These are phyloP conservation scores for Hymenopus coronatus DNA, from an alignment of 2,888 invertebrate species.

Conservation along the genomic window DNA sequence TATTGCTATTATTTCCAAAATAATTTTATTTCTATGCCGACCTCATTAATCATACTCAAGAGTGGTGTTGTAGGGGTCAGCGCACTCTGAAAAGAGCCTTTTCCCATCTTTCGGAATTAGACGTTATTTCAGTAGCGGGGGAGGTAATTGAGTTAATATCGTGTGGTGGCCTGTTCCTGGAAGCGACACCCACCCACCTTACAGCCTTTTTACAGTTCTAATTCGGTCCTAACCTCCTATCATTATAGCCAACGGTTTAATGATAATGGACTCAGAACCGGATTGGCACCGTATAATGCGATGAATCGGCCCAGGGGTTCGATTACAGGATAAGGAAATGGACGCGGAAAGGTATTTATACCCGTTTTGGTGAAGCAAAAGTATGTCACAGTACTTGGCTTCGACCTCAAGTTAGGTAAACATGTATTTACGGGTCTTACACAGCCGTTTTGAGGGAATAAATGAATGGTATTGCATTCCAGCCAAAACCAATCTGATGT, in stretches of 20 bases:
- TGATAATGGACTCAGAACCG: background rate
- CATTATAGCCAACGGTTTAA: background rate
- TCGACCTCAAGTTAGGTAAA: too few relatives aligned
- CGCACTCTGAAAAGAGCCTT: background rate
- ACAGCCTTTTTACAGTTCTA: background rate
- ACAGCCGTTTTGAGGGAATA: too few relatives aligned
- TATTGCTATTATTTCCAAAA: background rate
- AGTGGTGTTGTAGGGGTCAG: background rate
- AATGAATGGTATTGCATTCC: too few relatives aligned
- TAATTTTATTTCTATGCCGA: background rate
- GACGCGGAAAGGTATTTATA: too few relatives aligned
- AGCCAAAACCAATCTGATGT: too few relatives aligned
- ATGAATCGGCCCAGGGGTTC: too few relatives aligned
- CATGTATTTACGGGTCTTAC: too few relatives aligned
- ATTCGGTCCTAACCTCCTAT: background rate
- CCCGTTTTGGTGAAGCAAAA: too few relatives aligned
- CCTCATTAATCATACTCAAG: background rate
- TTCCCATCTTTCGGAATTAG: background rate
- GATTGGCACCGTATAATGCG: too few relatives aligned
- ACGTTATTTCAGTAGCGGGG: background rate
- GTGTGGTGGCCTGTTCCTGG: background rate
- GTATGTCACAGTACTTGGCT: too few relatives aligned
- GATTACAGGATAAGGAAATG: background rate
- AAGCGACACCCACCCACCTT: background rate
- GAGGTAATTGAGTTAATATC: background rate